Percentiles rank a stretch among this genome's conserved stretches.
phyloP scores from a whole-genome alignment of 1,140 invertebrate species.

The Dreissena rostriformis region DNA sequence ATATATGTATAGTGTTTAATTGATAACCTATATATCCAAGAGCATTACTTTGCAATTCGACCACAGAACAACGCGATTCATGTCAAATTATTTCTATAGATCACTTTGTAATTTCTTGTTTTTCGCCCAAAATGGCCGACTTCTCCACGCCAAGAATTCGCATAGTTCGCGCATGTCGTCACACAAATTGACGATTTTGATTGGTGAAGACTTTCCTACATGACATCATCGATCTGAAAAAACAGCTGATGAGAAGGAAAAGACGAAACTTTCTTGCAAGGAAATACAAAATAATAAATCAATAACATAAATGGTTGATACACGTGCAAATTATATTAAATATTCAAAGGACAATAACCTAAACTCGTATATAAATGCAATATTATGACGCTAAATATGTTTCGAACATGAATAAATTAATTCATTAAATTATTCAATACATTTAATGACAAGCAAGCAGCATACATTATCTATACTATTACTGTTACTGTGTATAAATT shows the following conservation, averaged over 20 bases:
- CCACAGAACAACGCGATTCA: conserved; percentile 24
- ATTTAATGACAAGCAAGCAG: too few relatives aligned
- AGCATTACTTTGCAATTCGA: neutral
- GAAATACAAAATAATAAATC: too few relatives aligned
- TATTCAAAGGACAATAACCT: too few relatives aligned
- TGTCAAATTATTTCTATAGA: conserved; percentile 49
- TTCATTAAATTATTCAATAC: too few relatives aligned
- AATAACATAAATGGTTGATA: too few relatives aligned
- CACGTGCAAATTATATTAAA: too few relatives aligned
- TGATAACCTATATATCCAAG: conserved; percentile 7
- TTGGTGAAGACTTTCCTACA: conserved; percentile 70
- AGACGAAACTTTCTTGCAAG: too few relatives aligned
- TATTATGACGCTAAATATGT: too few relatives aligned
- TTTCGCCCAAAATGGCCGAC: conserved; percentile 78
- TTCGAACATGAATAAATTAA: too few relatives aligned
- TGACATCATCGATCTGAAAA: conserved; percentile 74
- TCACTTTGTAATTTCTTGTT: conserved; percentile 62
- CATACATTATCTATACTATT: too few relatives aligned
- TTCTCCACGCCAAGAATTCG: conserved; percentile 74
- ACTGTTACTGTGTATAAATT: too few relatives aligned
- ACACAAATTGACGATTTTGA: conserved; percentile 63
- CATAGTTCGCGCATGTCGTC: conserved; percentile 74
- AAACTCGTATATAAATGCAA: too few relatives aligned
- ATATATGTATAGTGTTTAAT: conserved; percentile 42
- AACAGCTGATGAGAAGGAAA: conserved; percentile 58